Percentiles rank a stretch among this genome's conserved stretches.
Evolutionary conservation across 2,888 invertebrate genomes (phyloP).

Genomic region (Helleia helle): DNA sequence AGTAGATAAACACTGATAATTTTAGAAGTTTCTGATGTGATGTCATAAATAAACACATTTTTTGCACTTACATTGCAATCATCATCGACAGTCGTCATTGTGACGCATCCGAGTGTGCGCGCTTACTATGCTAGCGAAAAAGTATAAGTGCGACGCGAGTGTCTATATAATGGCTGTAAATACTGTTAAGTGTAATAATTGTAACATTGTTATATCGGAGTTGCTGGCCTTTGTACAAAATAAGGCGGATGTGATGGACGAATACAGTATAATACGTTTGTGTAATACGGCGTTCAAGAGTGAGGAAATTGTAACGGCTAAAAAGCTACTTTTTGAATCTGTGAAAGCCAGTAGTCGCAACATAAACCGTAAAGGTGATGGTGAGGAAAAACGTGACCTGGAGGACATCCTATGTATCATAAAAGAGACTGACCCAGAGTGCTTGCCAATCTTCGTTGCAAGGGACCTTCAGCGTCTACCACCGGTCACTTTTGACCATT

Average conservation of each 20-base stretch:
- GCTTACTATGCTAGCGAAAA: too few species aligned
- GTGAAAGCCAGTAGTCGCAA: too few species aligned
- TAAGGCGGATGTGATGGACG: neutral
- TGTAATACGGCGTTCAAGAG: neutral
- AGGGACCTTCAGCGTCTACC: constrained; percentile 12
- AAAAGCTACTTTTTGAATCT: too few species aligned
- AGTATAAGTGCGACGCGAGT: too few species aligned
- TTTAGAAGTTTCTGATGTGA: too few species aligned
- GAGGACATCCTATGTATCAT: constrained; percentile 14
- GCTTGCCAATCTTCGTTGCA: constrained; percentile 13
- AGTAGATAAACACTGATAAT: too few species aligned
- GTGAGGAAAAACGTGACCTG: constrained; percentile 14
- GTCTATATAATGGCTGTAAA: too few species aligned
- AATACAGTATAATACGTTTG: neutral
- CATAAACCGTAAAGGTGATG: constrained; percentile 13
- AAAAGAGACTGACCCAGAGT: constrained; percentile 12
- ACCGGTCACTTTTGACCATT: constrained; percentile 13
- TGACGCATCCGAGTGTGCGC: too few species aligned
- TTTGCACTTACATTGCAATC: too few species aligned
- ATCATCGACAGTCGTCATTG: too few species aligned
- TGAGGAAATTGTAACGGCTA: neutral
- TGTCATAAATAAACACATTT: too few species aligned
- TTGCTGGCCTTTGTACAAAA: neutral
- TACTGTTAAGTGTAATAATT: neutral
- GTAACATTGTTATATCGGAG: neutral